Evolutionary conservation across 2,888 invertebrate genomes (phyloP).

Genomic region (Ennomos erosarius): DNA sequence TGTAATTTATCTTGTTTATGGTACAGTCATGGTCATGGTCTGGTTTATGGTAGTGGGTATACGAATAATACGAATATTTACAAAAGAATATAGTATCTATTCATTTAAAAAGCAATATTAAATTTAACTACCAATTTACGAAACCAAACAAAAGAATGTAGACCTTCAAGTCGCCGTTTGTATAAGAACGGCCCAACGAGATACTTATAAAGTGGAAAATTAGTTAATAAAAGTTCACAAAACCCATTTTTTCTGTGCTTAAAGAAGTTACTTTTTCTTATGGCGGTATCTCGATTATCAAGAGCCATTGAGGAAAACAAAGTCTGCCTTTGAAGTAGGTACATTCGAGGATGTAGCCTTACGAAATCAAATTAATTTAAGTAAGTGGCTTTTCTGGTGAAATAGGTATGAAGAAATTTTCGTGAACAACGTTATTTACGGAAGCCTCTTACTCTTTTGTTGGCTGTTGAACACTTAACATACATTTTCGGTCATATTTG

Average conservation of each 20-base stretch:
- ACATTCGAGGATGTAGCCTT: constrained; percentile 42
- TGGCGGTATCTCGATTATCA: constrained; percentile 51
- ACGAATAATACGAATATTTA: too few relatives aligned
- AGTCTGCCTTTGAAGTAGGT: constrained; percentile 45
- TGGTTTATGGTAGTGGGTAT: too few relatives aligned
- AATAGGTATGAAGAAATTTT: constrained; percentile 33
- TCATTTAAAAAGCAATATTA: neutral
- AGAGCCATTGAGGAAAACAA: constrained; percentile 51
- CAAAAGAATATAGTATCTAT: neutral
- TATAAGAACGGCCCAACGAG: constrained; percentile 28
- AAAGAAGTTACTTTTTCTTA: constrained; percentile 37
- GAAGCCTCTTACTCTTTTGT: constrained; percentile 24
- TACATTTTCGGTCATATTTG: constrained; percentile 10
- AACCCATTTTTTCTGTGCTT: constrained; percentile 44
- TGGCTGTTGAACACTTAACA: constrained; percentile 14
- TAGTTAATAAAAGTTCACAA: constrained; percentile 49
- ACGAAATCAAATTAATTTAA: constrained; percentile 51
- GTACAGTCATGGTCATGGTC: too few relatives aligned
- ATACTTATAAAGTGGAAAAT: constrained; percentile 47
- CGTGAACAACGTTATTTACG: constrained; percentile 24
- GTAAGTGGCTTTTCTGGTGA: constrained; percentile 43
- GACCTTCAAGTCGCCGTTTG: constrained; percentile 26
- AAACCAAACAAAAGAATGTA: neutral
- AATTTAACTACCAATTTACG: constrained; percentile 15
- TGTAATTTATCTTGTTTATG: too few relatives aligned